phyloP scores from a whole-genome alignment of 2,888 invertebrate species.

The Amiota mariae region DNA sequence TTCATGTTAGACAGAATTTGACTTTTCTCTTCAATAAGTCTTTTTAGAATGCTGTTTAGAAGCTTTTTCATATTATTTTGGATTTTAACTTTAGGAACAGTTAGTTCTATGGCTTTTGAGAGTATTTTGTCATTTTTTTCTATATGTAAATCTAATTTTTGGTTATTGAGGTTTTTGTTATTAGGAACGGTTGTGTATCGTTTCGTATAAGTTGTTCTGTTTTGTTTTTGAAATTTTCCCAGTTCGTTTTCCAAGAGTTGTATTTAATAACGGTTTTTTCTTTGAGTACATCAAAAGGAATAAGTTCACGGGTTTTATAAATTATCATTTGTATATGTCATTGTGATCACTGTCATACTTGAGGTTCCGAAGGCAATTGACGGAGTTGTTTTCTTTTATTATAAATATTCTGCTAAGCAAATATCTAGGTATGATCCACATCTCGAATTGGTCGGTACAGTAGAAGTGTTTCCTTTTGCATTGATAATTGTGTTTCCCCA shows the following conservation, averaged over 20 bases:
- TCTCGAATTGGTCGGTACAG: neutral
- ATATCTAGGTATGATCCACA: constrained; percentile 13
- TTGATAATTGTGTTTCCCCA: constrained; percentile 7
- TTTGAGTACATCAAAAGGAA: constrained; percentile 3
- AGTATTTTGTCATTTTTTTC: too few relatives aligned
- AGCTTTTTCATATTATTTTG: neutral
- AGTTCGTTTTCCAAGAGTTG: neutral
- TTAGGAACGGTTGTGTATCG: neutral
- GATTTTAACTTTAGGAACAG: neutral
- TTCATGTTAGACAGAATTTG: neutral
- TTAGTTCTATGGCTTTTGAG: too few relatives aligned
- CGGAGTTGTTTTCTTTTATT: constrained; percentile 15
- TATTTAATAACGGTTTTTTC: too few relatives aligned
- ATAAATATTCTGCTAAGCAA: constrained; percentile 4
- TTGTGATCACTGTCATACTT: constrained; percentile 14
- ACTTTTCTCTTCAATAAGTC: neutral
- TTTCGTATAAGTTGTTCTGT: neutral
- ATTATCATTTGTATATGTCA: constrained; percentile 12
- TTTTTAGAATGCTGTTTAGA: neutral
- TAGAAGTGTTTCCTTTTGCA: constrained; percentile 12
- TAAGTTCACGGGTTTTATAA: constrained; percentile 3
- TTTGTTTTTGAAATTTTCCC: neutral
- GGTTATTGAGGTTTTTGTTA: too few relatives aligned
- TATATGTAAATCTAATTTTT: too few relatives aligned
- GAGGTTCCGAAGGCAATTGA: too few relatives aligned